Evolutionary conservation across 2,113 vertebrate genomes (phyloP).

Genomic region (Circaetus cinerascens): DNA sequence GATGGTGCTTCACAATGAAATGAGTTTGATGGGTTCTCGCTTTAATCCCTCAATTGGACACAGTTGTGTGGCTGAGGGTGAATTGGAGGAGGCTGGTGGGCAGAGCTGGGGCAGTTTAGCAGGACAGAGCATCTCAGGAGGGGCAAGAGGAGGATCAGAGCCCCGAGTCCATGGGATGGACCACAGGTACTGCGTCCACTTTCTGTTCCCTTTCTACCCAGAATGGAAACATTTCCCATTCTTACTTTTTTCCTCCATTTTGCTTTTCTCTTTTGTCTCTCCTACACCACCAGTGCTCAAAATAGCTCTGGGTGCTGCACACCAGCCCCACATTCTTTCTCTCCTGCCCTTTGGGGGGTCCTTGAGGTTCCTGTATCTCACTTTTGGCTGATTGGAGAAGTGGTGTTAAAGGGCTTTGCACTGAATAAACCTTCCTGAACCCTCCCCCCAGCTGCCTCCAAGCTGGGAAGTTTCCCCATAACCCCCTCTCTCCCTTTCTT

Average conservation of each 20-base stretch:
- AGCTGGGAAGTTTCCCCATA: not conserved
- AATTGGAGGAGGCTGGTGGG: not conserved
- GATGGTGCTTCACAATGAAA: not conserved
- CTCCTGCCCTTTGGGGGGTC: not conserved
- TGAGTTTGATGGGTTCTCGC: not conserved
- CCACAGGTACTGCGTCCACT: not conserved
- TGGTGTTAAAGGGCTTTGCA: not conserved
- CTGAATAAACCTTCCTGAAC: not conserved
- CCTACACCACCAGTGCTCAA: not conserved
- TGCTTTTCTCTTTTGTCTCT: not conserved
- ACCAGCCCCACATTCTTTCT: not conserved
- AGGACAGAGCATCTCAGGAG: not conserved
- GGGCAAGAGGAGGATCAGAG: not conserved
- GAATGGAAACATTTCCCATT: not conserved
- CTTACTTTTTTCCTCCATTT: not conserved
- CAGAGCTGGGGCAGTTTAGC: not conserved
- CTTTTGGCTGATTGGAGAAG: not conserved
- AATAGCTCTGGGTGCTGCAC: not conserved
- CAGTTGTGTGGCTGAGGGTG: not conserved
- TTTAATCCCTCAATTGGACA: not conserved
- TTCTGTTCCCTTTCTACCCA: not conserved
- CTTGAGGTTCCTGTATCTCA: not conserved
- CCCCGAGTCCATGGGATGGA: too few species aligned
- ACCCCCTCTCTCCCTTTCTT: not conserved
- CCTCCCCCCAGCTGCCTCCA: not conserved